Conservation (phyloP, 30 jellyfish, hydroid and myxozoan genomes). For the Cassiopea andromeda region DNA sequence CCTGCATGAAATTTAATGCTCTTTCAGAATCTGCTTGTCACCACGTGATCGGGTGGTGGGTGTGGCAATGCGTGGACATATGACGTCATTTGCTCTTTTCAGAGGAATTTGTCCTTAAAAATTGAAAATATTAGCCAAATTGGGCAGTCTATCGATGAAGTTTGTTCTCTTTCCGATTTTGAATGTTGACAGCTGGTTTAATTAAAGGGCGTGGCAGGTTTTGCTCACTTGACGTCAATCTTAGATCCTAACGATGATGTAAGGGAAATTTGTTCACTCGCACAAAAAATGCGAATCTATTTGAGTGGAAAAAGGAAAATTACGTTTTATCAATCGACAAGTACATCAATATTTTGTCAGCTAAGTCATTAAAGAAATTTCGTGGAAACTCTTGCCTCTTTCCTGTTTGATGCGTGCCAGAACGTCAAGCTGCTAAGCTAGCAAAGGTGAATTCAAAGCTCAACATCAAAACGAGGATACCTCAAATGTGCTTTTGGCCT, state of each 20-base stretch:
- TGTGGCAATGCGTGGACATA: background rate
- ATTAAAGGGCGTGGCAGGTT: constrained; percentile 3
- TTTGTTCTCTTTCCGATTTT: constrained; percentile 16
- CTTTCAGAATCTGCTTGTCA: constrained; percentile 64
- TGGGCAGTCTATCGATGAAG: constrained; percentile 12
- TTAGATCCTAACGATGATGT: constrained; percentile 9
- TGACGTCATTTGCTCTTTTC: constrained; percentile 55
- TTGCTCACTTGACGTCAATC: constrained; percentile 36
- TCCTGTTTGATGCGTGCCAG: background rate
- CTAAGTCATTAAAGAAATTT: background rate
- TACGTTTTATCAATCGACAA: background rate
- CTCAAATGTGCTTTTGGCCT: constrained; percentile 4
- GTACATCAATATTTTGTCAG: background rate
- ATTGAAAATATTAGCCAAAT: constrained; percentile 21
- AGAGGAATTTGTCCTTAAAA: constrained; percentile 4
- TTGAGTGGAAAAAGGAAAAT: background rate
- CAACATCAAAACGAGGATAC: constrained; percentile 26
- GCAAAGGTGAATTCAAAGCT: constrained; percentile 1
- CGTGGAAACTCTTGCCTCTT: background rate
- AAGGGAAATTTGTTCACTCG: constrained; percentile 6
- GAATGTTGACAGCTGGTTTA: constrained; percentile 12
- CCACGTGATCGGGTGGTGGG: constrained; percentile 25
- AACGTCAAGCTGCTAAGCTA: background rate
- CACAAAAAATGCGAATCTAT: constrained; percentile 6
- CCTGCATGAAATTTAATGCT: constrained; percentile 60